Evolutionary conservation across 2,797 vertebrate species (phyloP).

Genomic region (Euphonia xanthogaster): DNA sequence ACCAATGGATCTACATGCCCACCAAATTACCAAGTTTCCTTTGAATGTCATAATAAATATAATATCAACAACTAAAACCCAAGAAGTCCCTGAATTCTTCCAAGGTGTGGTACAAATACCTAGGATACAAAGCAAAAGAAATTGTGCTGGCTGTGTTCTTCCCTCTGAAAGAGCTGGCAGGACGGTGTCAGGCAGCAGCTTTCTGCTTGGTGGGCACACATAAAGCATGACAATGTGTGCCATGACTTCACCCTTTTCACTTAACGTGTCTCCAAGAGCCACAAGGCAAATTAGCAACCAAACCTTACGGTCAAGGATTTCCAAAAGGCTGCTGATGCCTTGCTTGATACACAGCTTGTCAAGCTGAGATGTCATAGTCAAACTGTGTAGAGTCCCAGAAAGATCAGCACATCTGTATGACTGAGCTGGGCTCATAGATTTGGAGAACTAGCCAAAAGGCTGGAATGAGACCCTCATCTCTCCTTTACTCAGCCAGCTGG

Average conservation of each 20-base stretch:
- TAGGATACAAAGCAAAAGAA: constrained; percentile 2
- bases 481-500: neutral
- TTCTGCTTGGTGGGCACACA: neutral
- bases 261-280: neutral
- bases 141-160: neutral
- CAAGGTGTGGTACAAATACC: neutral
- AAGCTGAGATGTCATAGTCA: neutral
- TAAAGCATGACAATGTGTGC: constrained; percentile 15
- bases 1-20: neutral
- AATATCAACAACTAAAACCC: neutral
- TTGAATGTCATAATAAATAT: neutral
- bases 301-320: constrained; percentile 14
- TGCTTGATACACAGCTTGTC: neutral
- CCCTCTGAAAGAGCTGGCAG: neutral
- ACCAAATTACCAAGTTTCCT: neutral
- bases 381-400: neutral
- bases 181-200: neutral
- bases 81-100: constrained; percentile 5
- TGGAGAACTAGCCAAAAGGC: neutral
- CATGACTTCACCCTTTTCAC: neutral
- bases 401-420: neutral
- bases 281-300: neutral
- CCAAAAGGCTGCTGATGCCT: neutral
- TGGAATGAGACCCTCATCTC: neutral
- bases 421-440: neutral